Evolutionary conservation across 2,888 invertebrate genomes (phyloP).

Genomic region (Drosophila nigricruria): DNA sequence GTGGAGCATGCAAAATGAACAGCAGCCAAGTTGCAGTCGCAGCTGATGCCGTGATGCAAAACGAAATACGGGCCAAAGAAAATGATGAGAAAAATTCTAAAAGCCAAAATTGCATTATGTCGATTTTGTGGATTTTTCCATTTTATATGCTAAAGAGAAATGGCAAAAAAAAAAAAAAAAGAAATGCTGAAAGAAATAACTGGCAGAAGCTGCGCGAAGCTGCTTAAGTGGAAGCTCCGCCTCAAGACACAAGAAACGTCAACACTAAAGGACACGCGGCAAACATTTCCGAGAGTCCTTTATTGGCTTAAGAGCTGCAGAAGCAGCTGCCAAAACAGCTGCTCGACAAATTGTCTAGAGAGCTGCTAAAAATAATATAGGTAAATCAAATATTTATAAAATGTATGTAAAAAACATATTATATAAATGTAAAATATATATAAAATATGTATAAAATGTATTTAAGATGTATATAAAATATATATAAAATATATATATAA

Average conservation of each 20-base stretch:
- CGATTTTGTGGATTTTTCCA: conserved; percentile 69
- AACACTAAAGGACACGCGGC: conserved; percentile 51
- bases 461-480: neutral
- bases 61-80: conserved; percentile 31
- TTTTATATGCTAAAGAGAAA: conserved; percentile 42
- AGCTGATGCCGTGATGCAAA: neutral
- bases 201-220: conserved; percentile 33
- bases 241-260: conserved; percentile 48
- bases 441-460: neutral
- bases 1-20: conserved; percentile 41
- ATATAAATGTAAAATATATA: no score
- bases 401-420: neutral
- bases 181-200: conserved; percentile 32
- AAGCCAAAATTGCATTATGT: conserved; percentile 75
- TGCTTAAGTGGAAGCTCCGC: conserved; percentile 38
- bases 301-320: conserved; percentile 61
- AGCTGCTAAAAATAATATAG: conserved; percentile 2
- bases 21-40: conserved; percentile 24
- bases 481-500: no score
- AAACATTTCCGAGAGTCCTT: conserved; percentile 42
- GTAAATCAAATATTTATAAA: neutral
- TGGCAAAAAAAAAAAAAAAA: neutral
- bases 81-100: conserved; percentile 54
- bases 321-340: conserved; percentile 33
- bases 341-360: conserved; percentile 15